Evolutionary conservation across 2,797 vertebrate genomes (phyloP).

Genomic region (Peromyscus eremicus): DNA sequence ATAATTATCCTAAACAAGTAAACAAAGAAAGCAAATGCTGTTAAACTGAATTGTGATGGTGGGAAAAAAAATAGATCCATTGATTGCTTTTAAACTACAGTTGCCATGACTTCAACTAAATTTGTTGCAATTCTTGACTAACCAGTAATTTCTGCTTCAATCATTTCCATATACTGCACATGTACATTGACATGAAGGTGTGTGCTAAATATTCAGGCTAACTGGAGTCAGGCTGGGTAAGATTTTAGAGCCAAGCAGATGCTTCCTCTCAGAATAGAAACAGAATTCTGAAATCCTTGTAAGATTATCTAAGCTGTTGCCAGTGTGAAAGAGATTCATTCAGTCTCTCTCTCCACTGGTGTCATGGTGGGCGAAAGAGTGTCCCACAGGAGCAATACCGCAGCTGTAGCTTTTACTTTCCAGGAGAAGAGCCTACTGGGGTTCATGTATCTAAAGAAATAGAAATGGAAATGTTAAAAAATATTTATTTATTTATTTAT

Average conservation of each 20-base stretch:
- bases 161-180: background rate
- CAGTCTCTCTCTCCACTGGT: background rate
- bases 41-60: background rate
- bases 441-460: background rate
- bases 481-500: background rate
- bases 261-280: slow-evolving; percentile 31
- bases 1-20: background rate
- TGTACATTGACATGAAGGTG: background rate
- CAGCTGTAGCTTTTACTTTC: background rate
- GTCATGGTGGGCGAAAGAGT: background rate
- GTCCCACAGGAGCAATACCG: background rate
- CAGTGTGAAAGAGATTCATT: background rate
- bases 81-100: slow-evolving; percentile 28
- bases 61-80: background rate
- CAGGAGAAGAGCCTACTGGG: background rate
- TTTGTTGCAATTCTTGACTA: slow-evolving; percentile 32
- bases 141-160: background rate
- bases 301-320: background rate
- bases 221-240: background rate
- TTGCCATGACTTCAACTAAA: slow-evolving; percentile 18
- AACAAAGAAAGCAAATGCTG: slow-evolving; percentile 24
- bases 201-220: background rate
- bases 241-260: slow-evolving; percentile 10
- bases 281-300: slow-evolving; percentile 34
- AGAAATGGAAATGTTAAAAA: background rate